These are phyloP conservation scores for Sinopyrophorus schimmeli DNA, from an alignment of 2,888 invertebrate species.

Conservation along the genomic window DNA sequence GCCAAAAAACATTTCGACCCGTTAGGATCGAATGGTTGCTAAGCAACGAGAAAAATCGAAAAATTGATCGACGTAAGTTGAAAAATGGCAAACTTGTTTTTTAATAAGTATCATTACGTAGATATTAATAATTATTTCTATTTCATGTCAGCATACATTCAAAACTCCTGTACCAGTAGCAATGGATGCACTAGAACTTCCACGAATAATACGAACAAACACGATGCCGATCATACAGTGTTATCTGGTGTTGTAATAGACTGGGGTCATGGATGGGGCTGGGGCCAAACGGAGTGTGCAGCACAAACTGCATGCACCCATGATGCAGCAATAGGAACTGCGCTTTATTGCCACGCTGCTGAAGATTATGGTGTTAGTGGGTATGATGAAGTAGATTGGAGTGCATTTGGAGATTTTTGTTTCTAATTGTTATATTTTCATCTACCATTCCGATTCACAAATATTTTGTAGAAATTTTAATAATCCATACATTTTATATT, in stretches of 20 bases:
- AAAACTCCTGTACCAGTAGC: slow-evolving; percentile 9
- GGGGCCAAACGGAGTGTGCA: slow-evolving; percentile 66
- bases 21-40: too few species aligned
- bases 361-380: slow-evolving; percentile 62
- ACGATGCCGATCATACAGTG: slow-evolving; percentile 50
- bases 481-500: too few species aligned
- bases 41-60: too few species aligned
- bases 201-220: slow-evolving; percentile 13
- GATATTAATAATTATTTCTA: slow-evolving; percentile 1
- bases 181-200: slow-evolving; percentile 13
- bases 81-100: too few species aligned
- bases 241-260: slow-evolving; percentile 51
- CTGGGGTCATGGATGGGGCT: slow-evolving; percentile 79
- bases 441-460: too few species aligned
- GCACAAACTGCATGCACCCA: slow-evolving; percentile 64
- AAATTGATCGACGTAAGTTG: too few species aligned
- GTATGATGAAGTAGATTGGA: slow-evolving; percentile 71
- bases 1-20: too few species aligned
- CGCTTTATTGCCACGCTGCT: slow-evolving; percentile 54
- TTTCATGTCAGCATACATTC: slow-evolving; percentile 16
- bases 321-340: slow-evolving; percentile 65
- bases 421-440: too few species aligned
- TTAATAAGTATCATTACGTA: too few species aligned
- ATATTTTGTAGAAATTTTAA: too few species aligned
- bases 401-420: slow-evolving; percentile 67